Evolutionary conservation across 2,888 invertebrate genomes (phyloP), one percentile per base, ranked within the genome.

Genomic region (Clitarchus hookeri): DNA sequence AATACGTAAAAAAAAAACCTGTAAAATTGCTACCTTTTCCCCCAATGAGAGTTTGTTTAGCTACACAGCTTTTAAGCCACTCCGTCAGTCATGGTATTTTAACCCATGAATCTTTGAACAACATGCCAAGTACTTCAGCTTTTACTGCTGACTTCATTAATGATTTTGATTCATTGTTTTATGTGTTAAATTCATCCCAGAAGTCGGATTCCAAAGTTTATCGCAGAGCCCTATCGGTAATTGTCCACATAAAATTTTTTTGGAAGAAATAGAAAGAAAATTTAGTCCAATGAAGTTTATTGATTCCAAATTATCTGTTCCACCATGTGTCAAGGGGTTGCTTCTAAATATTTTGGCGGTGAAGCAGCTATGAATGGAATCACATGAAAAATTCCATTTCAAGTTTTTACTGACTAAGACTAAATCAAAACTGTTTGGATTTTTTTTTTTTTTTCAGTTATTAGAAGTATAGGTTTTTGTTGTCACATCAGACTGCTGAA

Each of bases 381-480:
- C 19, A 85, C n/a, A 85, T 12, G 19, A 48, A 12, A 86, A 80
- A 36, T 86, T 25, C 80, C 8, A 54, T 26, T 86, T 80, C 65
- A 79, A 80, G 53, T 86, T 85, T 65, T n/a, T 86, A 12, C 44
- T 86, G 23, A 86, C 65, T 19, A 23, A 83, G 11, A 27, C 85
- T 19, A 85, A 85, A 44, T n/a, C 83, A 85, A 85, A 80, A 80
- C n/a, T 80, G 80, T 26, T 13, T 80, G 9, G 80, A 80, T 9
- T 13, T 11, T 25, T 13, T 80, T 6, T 25, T 80, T 80, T 36
- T 25, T 36, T n/a, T n/a, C n/a, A n/a, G 80, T 80, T 11, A 36
- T 80, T 12, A 8, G 80, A 80, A 36, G 27, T 11, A 26, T 13
- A 26, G 9, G 80, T 6, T 36, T 65, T 16, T 12, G 13, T 11